Base-by-base conservation (phyloP, 2,797 vertebrate species). In the Oryzias sinensis region DNA sequence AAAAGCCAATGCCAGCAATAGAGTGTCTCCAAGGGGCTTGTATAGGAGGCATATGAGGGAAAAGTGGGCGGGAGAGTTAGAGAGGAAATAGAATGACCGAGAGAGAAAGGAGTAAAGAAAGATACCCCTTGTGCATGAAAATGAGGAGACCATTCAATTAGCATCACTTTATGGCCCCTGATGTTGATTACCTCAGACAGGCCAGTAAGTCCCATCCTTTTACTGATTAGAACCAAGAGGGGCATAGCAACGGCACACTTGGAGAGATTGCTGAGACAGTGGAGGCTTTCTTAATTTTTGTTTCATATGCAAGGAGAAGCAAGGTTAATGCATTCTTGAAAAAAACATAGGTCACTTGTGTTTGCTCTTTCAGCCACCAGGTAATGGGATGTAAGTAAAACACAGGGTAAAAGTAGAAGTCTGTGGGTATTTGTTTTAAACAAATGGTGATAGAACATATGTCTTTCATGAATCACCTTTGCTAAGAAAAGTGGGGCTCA, bases 91-190 rank as follows among this genome's bases (percentile, higher is more conserved):
- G 77, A 48, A 45, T 49, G 73, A 58, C 27, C 49, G 73, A 27
- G 52, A 61, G 59, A 56, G 48, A 69, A 70, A 49, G 59, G 40
- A 42, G 64, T 50, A 65, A 72, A 61, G 50, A 60, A 70, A 71
- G 69, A 76, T 56, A 74, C 73, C 71, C 70, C 70, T 70, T 53
- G 56, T 88, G 91, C 89, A 92, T 93, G 88, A 88, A 88, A 91
- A 93, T 91, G 90, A 92, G 89, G 82, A 77, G 68, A 81, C 87
- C 88, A 89, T 92, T 93, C 90, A 92, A 91, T 93, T 93, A 92
- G 88, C 77, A 67, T 78, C 70, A 77, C 83, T 90, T 89, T 90
- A 90, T 80, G 85, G 85, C 77, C 81, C 76, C 88, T 90, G 90
- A 91, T 88, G 89, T 87, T 92, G 90, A 93, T 92, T 88, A 90